A percentile compares a stretch with the other conserved stretches of the same genome.
Evolutionary conservation across 2,797 vertebrate species (phyloP).

Genomic region (Gadopsis marmoratus): DNA sequence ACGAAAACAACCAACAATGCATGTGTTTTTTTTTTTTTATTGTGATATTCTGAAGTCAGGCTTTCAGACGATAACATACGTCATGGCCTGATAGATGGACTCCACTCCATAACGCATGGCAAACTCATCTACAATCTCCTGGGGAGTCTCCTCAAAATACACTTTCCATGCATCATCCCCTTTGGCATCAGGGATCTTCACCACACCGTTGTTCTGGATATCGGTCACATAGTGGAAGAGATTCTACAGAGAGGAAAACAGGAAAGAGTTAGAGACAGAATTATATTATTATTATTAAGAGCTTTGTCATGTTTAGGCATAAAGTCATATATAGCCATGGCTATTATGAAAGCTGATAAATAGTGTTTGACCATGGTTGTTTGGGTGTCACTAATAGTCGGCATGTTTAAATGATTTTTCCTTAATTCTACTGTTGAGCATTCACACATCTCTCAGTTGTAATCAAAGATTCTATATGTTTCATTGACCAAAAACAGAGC

Average conservation of each 20-base stretch:
- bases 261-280: background rate
- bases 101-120: conserved; percentile 99
- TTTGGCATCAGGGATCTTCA: conserved; percentile 98
- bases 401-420: background rate
- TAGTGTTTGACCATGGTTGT: background rate
- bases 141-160: conserved; percentile 97
- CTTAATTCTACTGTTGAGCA: conserved; percentile 8
- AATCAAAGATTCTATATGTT: conserved; percentile 29
- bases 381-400: background rate
- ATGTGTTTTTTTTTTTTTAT: background rate
- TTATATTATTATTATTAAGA: background rate
- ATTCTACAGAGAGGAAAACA: conserved; percentile 84
- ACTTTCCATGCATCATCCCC: conserved; percentile 99
- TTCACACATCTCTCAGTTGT: conserved; percentile 10
- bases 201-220: conserved; percentile 95
- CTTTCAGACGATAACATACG: conserved; percentile 82
- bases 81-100: conserved; percentile 99
- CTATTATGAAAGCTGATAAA: background rate
- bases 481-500: conserved; percentile 23
- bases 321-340: background rate
- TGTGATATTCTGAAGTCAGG: background rate
- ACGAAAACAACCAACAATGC: background rate
- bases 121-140: conserved; percentile 98
- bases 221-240: conserved; percentile 98
- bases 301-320: background rate